A percentile compares a stretch with the other conserved stretches of the same genome.
Evolutionary conservation across 2,113 vertebrate species (phyloP).

Genomic region (Tenebrosternarchus preto): DNA sequence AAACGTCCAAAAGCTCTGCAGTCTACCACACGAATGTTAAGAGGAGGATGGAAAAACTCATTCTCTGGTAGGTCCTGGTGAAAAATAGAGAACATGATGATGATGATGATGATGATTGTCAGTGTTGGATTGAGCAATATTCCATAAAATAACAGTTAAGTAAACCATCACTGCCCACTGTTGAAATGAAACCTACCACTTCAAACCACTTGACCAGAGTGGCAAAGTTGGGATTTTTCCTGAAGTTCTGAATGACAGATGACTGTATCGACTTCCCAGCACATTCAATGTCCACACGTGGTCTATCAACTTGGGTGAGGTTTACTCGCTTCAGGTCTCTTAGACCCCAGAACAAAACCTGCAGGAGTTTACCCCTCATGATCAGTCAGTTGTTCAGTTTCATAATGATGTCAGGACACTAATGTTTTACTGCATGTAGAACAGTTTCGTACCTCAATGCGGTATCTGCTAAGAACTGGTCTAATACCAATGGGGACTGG

Average conservation of each 20-base stretch:
- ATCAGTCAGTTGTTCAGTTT: neutral
- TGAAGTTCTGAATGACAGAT: conserved; percentile 93
- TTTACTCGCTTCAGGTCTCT: conserved; percentile 95
- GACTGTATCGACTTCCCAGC: conserved; percentile 93
- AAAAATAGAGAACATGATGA: neutral
- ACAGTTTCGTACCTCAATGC: conserved; percentile 85
- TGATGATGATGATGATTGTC: neutral
- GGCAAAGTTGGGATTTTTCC: conserved; percentile 98
- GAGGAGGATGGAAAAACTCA: conserved; percentile 91
- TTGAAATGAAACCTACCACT: conserved; percentile 81
- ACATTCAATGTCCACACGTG: conserved; percentile 95
- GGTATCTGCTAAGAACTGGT: conserved; percentile 91
- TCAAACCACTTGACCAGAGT: conserved; percentile 98
- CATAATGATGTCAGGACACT: neutral
- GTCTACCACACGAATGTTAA: conserved; percentile 96
- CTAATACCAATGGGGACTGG: conserved; percentile 90
- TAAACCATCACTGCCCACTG: no score
- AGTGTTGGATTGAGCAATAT: neutral
- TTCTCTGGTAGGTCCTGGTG: conserved; percentile 93
- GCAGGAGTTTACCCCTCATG: neutral
- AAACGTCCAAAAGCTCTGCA: conserved; percentile 95
- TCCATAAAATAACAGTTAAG: neutral
- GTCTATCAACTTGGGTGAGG: conserved; percentile 92
- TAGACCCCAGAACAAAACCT: conserved; percentile 97
- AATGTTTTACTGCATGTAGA: conserved; percentile 17